These are phyloP conservation scores for Terrapene triunguis DNA, from an alignment of 2,113 vertebrate genomes.

Conservation along the genomic window DNA sequence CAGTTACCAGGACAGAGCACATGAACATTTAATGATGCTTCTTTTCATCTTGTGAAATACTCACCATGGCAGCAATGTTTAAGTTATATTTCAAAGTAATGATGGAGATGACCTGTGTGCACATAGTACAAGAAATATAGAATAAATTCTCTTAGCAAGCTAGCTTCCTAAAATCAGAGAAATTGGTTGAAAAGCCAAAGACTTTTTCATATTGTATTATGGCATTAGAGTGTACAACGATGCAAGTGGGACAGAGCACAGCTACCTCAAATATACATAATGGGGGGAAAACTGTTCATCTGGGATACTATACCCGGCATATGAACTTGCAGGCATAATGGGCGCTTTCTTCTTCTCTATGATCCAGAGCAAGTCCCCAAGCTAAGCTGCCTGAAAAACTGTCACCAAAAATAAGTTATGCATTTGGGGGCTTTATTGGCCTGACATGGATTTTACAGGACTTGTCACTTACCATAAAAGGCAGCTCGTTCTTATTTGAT, in stretches of 20 bases:
- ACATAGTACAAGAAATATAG: fast-evolving
- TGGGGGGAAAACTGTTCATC: not conserved
- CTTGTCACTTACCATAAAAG: not conserved
- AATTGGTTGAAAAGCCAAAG: fast-evolving
- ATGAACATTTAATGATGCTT: constrained; percentile 14
- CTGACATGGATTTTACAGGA: not conserved
- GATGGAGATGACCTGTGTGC: fast-evolving
- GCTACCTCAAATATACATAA: not conserved
- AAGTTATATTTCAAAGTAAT: not conserved
- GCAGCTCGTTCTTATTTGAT: not conserved
- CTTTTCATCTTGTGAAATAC: not conserved
- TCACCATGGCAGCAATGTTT: fast-evolving
- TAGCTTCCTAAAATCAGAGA: not conserved
- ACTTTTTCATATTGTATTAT: not conserved
- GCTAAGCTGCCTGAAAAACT: not conserved
- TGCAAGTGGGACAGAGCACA: not conserved
- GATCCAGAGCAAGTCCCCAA: not conserved
- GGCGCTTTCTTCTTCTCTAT: fast-evolving
- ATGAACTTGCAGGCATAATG: not conserved
- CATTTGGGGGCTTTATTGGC: not conserved
- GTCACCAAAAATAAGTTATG: not conserved
- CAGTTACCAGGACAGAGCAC: not conserved
- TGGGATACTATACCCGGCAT: not conserved
- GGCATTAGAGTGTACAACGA: not conserved
- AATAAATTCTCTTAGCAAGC: fast-evolving